Evolutionary conservation across 2,113 vertebrate species (phyloP).

Genomic region (Menura novaehollandiae): DNA sequence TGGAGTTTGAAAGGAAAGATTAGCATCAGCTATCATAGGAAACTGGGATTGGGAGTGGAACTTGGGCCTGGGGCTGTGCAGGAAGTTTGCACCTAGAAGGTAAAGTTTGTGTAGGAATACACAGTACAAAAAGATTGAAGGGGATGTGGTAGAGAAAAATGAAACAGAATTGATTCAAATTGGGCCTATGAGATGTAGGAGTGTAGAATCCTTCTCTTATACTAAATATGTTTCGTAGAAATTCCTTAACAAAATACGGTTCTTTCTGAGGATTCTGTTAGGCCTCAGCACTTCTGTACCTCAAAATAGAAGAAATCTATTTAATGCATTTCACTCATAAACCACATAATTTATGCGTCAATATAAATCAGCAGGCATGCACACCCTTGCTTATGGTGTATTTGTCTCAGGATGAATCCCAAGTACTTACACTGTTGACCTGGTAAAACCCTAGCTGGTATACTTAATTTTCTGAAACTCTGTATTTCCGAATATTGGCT

Average conservation of each 20-base stretch:
- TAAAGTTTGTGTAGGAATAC: neutral
- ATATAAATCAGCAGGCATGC: neutral
- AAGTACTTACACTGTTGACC: neutral
- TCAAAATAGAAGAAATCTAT: neutral
- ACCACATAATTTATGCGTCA: neutral
- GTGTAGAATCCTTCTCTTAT: neutral
- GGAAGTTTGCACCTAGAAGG: neutral
- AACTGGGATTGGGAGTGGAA: neutral
- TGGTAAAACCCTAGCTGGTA: neutral
- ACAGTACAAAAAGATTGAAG: neutral
- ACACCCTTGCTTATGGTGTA: neutral
- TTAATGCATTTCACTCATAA: neutral
- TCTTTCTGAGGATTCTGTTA: neutral
- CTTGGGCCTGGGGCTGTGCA: neutral
- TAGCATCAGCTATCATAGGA: neutral
- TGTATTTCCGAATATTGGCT: neutral
- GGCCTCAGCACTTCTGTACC: neutral
- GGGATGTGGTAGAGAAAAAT: neutral
- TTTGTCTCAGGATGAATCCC: neutral
- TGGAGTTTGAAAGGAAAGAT: neutral
- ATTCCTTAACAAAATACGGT: neutral
- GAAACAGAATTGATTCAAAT: neutral
- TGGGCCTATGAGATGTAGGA: neutral
- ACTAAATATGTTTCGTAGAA: neutral
- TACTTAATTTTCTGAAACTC: neutral